phyloP scores from a whole-genome alignment of 1,140 invertebrate genomes.

The Odontomachus brunneus region DNA sequence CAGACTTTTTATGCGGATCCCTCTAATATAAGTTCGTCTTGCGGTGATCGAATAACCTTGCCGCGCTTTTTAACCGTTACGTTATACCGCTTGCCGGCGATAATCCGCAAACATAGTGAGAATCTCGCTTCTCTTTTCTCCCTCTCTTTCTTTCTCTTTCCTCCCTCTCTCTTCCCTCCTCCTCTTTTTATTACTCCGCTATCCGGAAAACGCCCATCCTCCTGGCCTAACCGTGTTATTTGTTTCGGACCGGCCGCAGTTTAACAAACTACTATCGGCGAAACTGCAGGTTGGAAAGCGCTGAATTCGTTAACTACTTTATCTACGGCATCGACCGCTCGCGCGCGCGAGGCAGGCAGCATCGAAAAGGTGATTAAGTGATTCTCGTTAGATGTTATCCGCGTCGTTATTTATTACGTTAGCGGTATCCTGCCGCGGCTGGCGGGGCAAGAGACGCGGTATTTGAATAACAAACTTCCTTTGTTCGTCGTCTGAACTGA shows the following conservation, averaged over 20 bases:
- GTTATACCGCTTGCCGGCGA: neutral
- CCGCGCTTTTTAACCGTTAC: conserved; percentile 10
- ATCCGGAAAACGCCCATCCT: neutral
- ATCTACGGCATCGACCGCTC: conserved; percentile 29
- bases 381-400: conserved; percentile 51
- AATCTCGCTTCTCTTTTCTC: neutral
- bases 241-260: conserved; percentile 15
- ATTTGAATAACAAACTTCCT: conserved; percentile 50
- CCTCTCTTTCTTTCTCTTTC: neutral
- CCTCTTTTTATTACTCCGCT: conserved; percentile 6
- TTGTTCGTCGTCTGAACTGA: conserved; percentile 33
- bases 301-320: conserved; percentile 50
- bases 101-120: neutral
- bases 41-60: neutral
- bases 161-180: neutral
- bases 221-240: conserved; percentile 17
- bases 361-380: conserved; percentile 44
- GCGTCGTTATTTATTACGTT: conserved; percentile 49
- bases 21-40: conserved; percentile 4
- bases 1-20: neutral
- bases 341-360: neutral
- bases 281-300: conserved; percentile 22
- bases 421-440: too few species aligned
- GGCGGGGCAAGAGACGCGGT: neutral
- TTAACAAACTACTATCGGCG: conserved; percentile 43